These are phyloP conservation scores for Sapajus apella DNA, from an alignment of 2,113 vertebrate genomes.

Conservation along the genomic window DNA sequence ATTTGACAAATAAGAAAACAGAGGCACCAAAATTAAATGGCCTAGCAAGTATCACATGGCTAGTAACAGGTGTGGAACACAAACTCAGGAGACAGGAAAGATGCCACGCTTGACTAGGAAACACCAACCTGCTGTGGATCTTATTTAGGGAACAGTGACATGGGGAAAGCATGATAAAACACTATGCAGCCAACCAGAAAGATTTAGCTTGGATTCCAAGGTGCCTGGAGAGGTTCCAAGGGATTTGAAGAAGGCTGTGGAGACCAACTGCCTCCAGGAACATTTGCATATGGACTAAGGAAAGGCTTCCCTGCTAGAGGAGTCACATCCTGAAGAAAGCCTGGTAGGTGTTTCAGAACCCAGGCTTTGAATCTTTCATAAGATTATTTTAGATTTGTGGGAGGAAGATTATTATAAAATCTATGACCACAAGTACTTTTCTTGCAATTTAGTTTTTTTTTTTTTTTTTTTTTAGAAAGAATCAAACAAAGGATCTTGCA, in stretches of 20 bases:
- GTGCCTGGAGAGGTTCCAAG: neutral
- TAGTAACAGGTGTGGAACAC: neutral
- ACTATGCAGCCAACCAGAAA: neutral
- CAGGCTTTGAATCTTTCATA: constrained; percentile 65
- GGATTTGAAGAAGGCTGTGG: neutral
- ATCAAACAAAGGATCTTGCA: constrained; percentile 59
- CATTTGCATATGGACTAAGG: neutral
- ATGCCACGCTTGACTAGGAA: neutral
- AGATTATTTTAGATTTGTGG: constrained; percentile 59
- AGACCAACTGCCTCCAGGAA: neutral
- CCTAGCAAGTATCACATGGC: neutral
- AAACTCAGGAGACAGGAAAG: neutral
- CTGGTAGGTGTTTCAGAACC: constrained; percentile 22
- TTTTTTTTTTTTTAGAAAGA: constrained; percentile 38
- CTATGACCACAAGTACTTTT: constrained; percentile 48
- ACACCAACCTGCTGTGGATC: neutral
- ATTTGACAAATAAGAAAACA: neutral
- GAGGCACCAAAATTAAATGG: neutral
- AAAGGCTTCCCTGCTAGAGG: neutral
- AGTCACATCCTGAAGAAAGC: constrained; percentile 28
- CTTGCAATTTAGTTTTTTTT: constrained; percentile 37
- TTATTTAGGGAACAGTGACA: neutral
- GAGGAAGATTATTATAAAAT: constrained; percentile 57
- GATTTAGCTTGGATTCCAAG: accelerated
- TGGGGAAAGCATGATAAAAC: neutral